These are phyloP conservation scores for Pyrrhosoma nymphula DNA, from an alignment of 2,888 invertebrate genomes.

Conservation along the genomic window DNA sequence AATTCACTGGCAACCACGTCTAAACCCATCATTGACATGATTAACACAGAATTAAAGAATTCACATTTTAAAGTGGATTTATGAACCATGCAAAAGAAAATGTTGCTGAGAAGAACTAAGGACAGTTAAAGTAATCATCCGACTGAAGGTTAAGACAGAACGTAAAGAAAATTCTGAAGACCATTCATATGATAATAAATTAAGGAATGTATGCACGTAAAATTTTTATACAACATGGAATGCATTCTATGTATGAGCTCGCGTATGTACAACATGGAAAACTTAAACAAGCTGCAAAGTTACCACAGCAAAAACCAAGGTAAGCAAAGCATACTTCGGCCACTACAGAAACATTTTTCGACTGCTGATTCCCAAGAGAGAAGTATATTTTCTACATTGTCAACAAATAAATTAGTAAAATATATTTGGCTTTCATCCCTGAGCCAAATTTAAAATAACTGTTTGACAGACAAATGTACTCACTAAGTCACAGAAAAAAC, in stretches of 20 bases:
- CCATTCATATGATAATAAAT: not conserved
- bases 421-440: conserved; percentile 66
- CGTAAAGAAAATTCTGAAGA: not conserved
- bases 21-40: not conserved
- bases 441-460: conserved; percentile 61
- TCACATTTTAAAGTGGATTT: not conserved
- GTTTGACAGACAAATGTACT: conserved; percentile 33
- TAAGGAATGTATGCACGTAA: conserved; percentile 1
- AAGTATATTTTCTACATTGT: conserved; percentile 31
- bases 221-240: not conserved
- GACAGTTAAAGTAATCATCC: not conserved
- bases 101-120: not conserved
- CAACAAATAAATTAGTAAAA: conserved; percentile 66
- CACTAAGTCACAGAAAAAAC: conserved; percentile 51
- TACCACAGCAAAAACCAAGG: not conserved
- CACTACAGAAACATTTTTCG: not conserved
- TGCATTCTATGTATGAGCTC: not conserved
- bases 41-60: not conserved
- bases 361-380: conserved; percentile 20
- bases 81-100: not conserved
- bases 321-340: not conserved
- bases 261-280: not conserved
- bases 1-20: not conserved
- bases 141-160: not conserved
- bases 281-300: not conserved